These are phyloP conservation scores for Galeopterus variegatus DNA, from an alignment of 2,113 vertebrate genomes.

Conservation along the genomic window DNA sequence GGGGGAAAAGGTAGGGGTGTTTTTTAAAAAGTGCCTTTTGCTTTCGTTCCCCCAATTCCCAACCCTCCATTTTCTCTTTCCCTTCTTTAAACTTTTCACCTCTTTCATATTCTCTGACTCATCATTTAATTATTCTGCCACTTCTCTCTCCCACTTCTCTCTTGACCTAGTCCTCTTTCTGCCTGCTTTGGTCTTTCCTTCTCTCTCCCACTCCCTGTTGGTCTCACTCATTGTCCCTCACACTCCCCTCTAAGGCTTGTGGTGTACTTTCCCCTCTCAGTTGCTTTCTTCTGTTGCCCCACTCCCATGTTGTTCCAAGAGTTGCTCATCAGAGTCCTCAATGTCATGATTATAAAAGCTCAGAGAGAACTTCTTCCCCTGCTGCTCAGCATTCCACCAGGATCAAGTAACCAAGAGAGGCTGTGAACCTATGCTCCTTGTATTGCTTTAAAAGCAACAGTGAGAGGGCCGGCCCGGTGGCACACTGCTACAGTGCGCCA, in stretches of 20 bases:
- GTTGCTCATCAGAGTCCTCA: conserved; percentile 32
- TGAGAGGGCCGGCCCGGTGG: no score
- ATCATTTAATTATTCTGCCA: neutral
- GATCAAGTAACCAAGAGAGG: neutral
- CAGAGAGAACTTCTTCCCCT: neutral
- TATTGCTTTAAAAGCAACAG: neutral
- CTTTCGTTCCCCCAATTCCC: no score
- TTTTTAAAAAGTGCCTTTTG: neutral
- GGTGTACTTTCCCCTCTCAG: neutral
- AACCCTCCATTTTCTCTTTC: neutral
- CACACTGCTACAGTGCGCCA: no score
- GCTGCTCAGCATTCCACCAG: neutral
- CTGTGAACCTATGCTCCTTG: neutral
- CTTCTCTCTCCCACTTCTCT: neutral
- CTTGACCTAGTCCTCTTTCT: neutral
- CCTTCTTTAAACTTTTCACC: neutral
- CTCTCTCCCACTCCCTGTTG: neutral
- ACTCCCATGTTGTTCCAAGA: neutral
- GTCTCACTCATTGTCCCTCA: neutral
- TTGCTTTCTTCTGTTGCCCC: neutral
- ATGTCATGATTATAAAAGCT: neutral
- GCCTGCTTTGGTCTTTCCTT: neutral
- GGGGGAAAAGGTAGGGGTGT: no score
- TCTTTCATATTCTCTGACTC: neutral
- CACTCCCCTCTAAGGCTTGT: neutral